Base-by-base conservation (phyloP, 2,797 vertebrate genomes). In the Pachyuromys duprasi region DNA sequence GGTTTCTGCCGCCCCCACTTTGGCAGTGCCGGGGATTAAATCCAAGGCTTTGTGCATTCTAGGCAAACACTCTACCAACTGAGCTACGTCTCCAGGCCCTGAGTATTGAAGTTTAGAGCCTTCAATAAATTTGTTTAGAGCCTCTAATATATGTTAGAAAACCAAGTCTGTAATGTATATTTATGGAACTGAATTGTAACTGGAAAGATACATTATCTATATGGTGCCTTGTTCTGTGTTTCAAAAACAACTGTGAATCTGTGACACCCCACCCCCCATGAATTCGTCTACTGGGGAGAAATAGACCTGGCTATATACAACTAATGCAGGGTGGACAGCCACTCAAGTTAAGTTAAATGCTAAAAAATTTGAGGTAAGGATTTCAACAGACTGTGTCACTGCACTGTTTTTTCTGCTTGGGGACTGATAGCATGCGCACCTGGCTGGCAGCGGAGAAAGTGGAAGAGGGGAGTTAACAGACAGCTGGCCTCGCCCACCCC, bases 81-180 rank as follows among this genome's bases (percentile, higher is more conserved):
- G 17, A 88, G 69, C 69, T 60, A 42, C 36, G 60, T 60, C 36
- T 11, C 65, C 33, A 70, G 65, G 22, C 45, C 42, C n/a, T 84
- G 45, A 89, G 67, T 89, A n/a, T 17, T 89, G 57, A 90, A 70
- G 45, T 92, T 67, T 24, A 95, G 81, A 93, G 88, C 31, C 55
- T 86, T 83, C 49, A 49, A 80, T 18, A 39, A 1, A 49, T 49
- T 8, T 9, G 49, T 49, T 49, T 17, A 80, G 42, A 60, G 14
- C 39, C 91, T 82, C 57, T 63, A 82, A 31, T 28, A 42, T 84
- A 89, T 0, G 53, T 13, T 42, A 90, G 82, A 49, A 91, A 81
- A 55, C 84, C 65, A 94, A 36, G 13, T 86, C 17, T 67, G 42
- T 86, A 79, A 36, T 70, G 62, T 15, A 75, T 31, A 74, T 49